Base-by-base conservation (phyloP, 2,888 invertebrate species). In the Aplocera efformata region DNA sequence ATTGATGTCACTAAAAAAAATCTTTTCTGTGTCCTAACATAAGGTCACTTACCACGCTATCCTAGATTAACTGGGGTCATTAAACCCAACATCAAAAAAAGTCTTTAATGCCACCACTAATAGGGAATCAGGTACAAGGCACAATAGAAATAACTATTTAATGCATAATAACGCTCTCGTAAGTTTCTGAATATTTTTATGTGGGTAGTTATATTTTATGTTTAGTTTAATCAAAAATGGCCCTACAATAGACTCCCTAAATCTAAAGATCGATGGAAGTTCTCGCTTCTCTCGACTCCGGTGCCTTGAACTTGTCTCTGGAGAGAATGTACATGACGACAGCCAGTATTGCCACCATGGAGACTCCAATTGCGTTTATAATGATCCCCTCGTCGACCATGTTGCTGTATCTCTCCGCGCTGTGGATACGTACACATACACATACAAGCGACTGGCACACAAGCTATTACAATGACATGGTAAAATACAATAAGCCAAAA, bases 281-380 rank as follows among this genome's bases (percentile, higher is more conserved):
- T 56, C 91, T 84, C 27, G 67, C 63, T 33, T 72, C 79, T 43
- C 73, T 74, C 56, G 72, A 78, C 72, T 79, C 90, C 58, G 74
- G 65, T 11, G 72, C 66, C 45, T 79, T 78, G 63, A 86, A 91
- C 67, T 91, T 90, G 69, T 91, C 88, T 56, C 91, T 85, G 58
- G 90, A 90, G 53, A 91, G 79, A 65, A 92, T 90, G 77, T 92
- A 92, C 67, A 90, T 90, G 72, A 93, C 89, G 60, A 93, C 84
- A 45, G 92, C 91, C 49, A 90, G 88, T 49, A 92, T 86, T 42
- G 90, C 92, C 55, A 92, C 86, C 67, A 93, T 85, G 54, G 90
- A 84, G 63, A 92, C 90, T 51, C 92, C 93, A 59, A 94, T 90
- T 23, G 91, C 90, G 85, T 94, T 94, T 73, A 93, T 82, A 68